Conservation (phyloP, 64 coral and sea anemone genomes). For the Montipora cactus region DNA sequence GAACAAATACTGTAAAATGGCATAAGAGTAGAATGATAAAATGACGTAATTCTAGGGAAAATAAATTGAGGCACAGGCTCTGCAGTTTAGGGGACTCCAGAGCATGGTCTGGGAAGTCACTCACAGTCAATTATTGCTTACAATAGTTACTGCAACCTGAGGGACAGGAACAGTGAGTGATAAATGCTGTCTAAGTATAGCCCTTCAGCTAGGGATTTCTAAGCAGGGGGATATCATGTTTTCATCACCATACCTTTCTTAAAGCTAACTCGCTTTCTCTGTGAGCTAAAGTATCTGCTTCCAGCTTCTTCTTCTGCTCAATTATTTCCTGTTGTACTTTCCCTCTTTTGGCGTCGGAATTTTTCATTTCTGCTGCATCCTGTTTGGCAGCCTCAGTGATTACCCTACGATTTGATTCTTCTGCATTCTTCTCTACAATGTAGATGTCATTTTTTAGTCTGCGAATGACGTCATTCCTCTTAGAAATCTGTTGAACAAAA, state of each 20-base stretch:
- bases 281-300: constrained; percentile 69
- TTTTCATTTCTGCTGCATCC: constrained; percentile 88
- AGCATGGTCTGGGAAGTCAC: too few relatives aligned
- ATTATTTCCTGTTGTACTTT: constrained; percentile 91
- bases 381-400: constrained; percentile 87
- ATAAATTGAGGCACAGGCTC: too few relatives aligned
- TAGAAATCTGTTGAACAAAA: constrained; percentile 76
- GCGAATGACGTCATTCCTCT: constrained; percentile 97
- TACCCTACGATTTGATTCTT: constrained; percentile 82
- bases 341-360: constrained; percentile 87
- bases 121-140: too few relatives aligned
- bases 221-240: too few relatives aligned
- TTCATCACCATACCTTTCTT: constrained; percentile 65
- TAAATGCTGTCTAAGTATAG: too few relatives aligned
- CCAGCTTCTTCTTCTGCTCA: constrained; percentile 90
- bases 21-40: too few relatives aligned
- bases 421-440: constrained; percentile 78
- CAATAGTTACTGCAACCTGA: too few relatives aligned
- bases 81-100: too few relatives aligned
- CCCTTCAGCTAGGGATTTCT: too few relatives aligned
- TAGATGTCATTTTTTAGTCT: constrained; percentile 91
- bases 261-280: constrained; percentile 93
- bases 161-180: too few relatives aligned
- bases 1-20: too few relatives aligned
- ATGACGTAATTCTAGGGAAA: too few relatives aligned